Evolutionary conservation across 2,888 invertebrate species (phyloP), one percentile per base, ranked within the genome.

Genomic region (Rhogogaster chlorosoma): DNA sequence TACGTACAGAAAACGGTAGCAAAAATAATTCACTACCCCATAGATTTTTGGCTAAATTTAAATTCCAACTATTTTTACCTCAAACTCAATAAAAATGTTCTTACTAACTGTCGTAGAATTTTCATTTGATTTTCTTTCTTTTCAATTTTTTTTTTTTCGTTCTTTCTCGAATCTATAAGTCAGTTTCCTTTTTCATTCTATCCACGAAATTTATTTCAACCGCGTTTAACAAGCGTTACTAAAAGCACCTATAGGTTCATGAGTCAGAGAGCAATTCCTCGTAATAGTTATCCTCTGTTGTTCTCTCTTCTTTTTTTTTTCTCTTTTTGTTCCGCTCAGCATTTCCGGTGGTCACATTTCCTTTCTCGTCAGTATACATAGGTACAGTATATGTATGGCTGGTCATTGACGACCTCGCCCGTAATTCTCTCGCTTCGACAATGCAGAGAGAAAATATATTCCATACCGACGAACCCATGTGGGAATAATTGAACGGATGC

Each of bases 281-380:
- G 67, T 67, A 67, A 36, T 71, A 36, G 36, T 22, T 38, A 22
- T 38, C 22, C 38, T 10, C n/a, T 38, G 0, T n/a, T 71, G 38
- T n/a, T 36, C 38, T 71, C 22, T 71, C 22, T 36, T 38, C n/a
- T 9, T n/a, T 71, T 38, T 7, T 15, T 71, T 71, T 22, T 71
- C 22, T 36, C 22, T 42, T 42, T 38, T 71, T 71, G 38, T 38
- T 71, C 9, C 22, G 38, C 42, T 45, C 45, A 53, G 49, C 32
- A 7, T 77, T 49, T 77, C 77, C 77, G 77, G 77, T 49, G 38
- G 49, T 77, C 77, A 77, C 49, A 49, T 77, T 49, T 77, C 77
- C 77, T 45, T 77, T 49, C 77, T 73, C 73, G 73, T 49, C 77
- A 29, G 45, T 49, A 49, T 49, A 45, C 15, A 45, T 38, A 22